Base-by-base conservation (phyloP, 2,797 vertebrate species). In the Aldrovandia affinis region DNA sequence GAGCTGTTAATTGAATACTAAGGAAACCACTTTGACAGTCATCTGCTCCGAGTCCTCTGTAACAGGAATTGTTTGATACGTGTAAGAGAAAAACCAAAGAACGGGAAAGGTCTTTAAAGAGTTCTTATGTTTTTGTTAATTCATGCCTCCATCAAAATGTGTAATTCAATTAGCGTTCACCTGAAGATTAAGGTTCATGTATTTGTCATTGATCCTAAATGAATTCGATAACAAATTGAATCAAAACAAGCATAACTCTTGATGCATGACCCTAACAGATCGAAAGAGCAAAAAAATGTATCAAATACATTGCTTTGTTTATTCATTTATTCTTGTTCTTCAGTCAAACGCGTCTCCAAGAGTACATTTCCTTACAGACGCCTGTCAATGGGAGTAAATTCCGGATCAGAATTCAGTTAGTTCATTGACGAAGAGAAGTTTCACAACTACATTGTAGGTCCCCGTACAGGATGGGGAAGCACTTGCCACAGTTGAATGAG, bases 1-100 rank as follows among this genome's bases (percentile, higher is more conserved):
- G 70, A 75, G 70, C 70, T 75, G 70, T 25, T 75, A 75, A 75
- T 75, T n/a, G 20, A 75, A n/a, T n/a, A 47, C 70, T 44, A 3
- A 39, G 30, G 39, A 44, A 10, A 25, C 30, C 22, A 25, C 22
- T 44, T 75, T 75, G 39, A 42, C 68, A 42, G 14, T 33, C 2
- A 65, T 70, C 39, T 44, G 7, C 70, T 10, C 9, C 20, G 25
- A 75, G 70, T 75, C 70, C 39, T 75, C 18, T 44, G 25, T 44
- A 20, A 59, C 57, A 59, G 4, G 63, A 5, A 70, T 70, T 39
- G 39, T 70, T 6, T 70, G 14, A 39, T 20, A 36, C 14, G 18
- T 70, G 68, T 20, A 36, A 20, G 36, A 50, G 47, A 50, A 50
- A 5, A 50, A 50, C 12, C 47, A 50, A 50, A 50, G 12, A 6